These are phyloP conservation scores for Nasonovia ribisnigri DNA, from an alignment of 2,888 invertebrate species.

Conservation along the genomic window DNA sequence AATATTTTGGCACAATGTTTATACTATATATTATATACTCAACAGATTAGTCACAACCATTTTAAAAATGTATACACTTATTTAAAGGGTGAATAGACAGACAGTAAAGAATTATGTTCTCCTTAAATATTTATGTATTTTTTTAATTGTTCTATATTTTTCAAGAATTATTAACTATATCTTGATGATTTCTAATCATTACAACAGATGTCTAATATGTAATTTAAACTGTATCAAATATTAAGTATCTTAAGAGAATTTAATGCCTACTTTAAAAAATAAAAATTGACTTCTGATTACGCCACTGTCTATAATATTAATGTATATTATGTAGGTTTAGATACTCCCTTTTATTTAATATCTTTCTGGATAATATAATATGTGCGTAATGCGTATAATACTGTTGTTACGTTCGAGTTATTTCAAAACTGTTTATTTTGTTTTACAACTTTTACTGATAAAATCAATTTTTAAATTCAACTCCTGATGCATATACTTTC, in stretches of 20 bases:
- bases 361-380: background rate
- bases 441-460: background rate
- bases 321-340: background rate
- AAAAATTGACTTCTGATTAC: background rate
- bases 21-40: background rate
- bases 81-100: no score
- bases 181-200: no score
- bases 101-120: no score
- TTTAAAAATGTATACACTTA: no score
- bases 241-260: background rate
- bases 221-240: background rate
- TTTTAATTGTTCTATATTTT: background rate
- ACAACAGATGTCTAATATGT: no score
- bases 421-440: background rate
- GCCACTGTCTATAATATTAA: background rate
- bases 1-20: background rate
- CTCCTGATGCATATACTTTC: background rate
- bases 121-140: background rate
- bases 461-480: background rate
- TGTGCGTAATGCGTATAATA: no score
- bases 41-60: no score
- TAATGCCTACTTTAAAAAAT: no score
- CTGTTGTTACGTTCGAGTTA: background rate
- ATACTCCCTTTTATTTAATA: background rate
- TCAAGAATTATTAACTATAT: background rate